Evolutionary conservation across 1,140 invertebrate genomes (phyloP), one percentile per base, ranked within the genome.

Genomic region (Trypoxylus dichotomus): DNA sequence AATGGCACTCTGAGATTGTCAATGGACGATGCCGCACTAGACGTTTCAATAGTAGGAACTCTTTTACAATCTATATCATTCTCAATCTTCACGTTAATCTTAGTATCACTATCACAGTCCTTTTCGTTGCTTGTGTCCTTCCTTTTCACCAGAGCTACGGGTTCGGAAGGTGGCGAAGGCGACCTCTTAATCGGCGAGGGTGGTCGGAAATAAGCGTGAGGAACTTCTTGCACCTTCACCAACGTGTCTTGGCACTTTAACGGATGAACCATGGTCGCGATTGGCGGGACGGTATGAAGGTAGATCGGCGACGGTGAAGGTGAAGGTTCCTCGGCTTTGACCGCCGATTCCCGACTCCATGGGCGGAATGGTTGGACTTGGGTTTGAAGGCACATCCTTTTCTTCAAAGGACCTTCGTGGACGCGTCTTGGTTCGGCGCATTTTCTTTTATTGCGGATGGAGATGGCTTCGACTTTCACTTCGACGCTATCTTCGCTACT

Each of bases 401-500:
- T 94, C 82, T 93, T 93, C 3, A 92, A 85, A 0, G 92, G 93
- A 19, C 90, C 89, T 5, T 84, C 83, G 47, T 82, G 32, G 15
- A 82, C 32, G 81, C 90, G 90, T 10, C 91, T 89, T 0, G 93
- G 92, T 77, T 95, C 94, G 11, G 91, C 90, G 76, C 92, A 88
- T 83, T 94, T 94, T 82, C 91, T 90, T 78, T 91, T 90, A 68
- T 89, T 88, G 2, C 88, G 83, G 63, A 91, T 85, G 1, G 90
- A 89, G 47, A 93, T 92, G 5, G 93, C 87, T 19, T 87, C 89
- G 1, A 90, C 87, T 79, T 91, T 90, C 11, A 91, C 90, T 81
- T 94, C 90, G 1, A 94, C 90, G 72, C 93, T 93, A 85, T 95
- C 93, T 80, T 94, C 93, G 24, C 92, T 94, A 47, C 91, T 90